Conservation (phyloP, 2,888 invertebrate genomes). For the Apamea monoglypha region DNA sequence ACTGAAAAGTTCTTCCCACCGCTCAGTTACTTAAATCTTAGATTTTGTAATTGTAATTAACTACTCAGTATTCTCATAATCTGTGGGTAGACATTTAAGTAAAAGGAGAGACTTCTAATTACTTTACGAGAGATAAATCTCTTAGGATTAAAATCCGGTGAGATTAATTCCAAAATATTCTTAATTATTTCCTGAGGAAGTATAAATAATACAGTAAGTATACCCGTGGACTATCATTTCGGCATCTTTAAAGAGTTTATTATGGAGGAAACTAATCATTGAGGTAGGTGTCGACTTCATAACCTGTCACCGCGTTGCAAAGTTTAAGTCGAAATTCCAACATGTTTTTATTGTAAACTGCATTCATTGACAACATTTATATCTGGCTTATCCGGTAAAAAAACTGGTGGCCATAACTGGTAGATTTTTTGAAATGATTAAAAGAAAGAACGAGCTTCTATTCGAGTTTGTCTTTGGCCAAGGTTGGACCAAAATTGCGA, state of each 20-base stretch:
- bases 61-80: slow-evolving; percentile 47
- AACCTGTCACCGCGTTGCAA: slow-evolving; percentile 52
- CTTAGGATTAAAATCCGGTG: slow-evolving; percentile 41
- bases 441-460: background rate
- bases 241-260: slow-evolving; percentile 47
- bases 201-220: slow-evolving; percentile 27
- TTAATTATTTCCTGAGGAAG: slow-evolving; percentile 52
- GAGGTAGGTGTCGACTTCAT: slow-evolving; percentile 41
- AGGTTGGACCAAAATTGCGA: slow-evolving; percentile 15
- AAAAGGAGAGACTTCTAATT: slow-evolving; percentile 53
- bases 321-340: slow-evolving; percentile 39
- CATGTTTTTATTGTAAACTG: slow-evolving; percentile 46
- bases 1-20: slow-evolving; percentile 1
- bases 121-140: slow-evolving; percentile 60
- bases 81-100: slow-evolving; percentile 44
- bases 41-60: slow-evolving; percentile 47
- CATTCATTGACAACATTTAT: slow-evolving; percentile 33
- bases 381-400: slow-evolving; percentile 31
- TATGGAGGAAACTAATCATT: slow-evolving; percentile 51
- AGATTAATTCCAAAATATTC: slow-evolving; percentile 45
- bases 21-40: slow-evolving; percentile 30
- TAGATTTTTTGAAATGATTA: background rate
- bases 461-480: slow-evolving; percentile 1
- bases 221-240: slow-evolving; percentile 31
- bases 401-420: background rate